Conservation (phyloP, 2,113 vertebrate species). For the Macaca nemestrina region DNA sequence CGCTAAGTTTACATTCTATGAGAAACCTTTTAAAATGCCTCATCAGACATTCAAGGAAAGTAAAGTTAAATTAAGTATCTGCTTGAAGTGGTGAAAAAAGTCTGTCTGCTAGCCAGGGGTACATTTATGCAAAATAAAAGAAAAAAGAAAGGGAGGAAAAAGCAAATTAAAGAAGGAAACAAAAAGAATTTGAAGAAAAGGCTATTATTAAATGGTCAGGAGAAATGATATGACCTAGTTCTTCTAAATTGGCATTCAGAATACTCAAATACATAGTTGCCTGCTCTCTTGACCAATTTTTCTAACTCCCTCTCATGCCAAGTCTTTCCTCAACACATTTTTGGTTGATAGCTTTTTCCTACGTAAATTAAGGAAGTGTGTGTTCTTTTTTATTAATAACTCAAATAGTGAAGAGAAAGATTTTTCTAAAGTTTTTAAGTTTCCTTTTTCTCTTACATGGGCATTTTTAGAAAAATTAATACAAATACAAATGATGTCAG, state of each 20-base stretch:
- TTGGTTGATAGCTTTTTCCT: conserved; percentile 75
- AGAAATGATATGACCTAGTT: conserved; percentile 92
- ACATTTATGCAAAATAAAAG: conserved; percentile 82
- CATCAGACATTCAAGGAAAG: conserved; percentile 90
- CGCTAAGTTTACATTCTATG: conserved; percentile 87
- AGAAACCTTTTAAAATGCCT: conserved; percentile 90
- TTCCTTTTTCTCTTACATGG: conserved; percentile 57
- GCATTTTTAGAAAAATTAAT: conserved; percentile 61
- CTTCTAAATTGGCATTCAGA: conserved; percentile 96
- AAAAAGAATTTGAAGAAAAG: conserved; percentile 82
- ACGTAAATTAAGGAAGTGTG: conserved; percentile 68
- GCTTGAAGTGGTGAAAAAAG: conserved; percentile 83
- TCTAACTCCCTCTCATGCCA: conserved; percentile 89
- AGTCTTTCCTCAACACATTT: conserved; percentile 78
- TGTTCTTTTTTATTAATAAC: conserved; percentile 54
- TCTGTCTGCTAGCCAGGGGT: conserved; percentile 88
- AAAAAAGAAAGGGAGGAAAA: conserved; percentile 71
- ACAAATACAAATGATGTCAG: conserved; percentile 37
- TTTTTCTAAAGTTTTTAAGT: conserved; percentile 48
- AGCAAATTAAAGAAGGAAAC: conserved; percentile 78
- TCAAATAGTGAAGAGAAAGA: conserved; percentile 63
- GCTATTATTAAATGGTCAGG: conserved; percentile 92
- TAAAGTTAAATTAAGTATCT: conserved; percentile 86
- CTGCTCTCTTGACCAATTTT: conserved; percentile 93
- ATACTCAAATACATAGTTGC: conserved; percentile 99